Conservation (phyloP, 2,797 vertebrate genomes). For the Urophycis tenuis region DNA sequence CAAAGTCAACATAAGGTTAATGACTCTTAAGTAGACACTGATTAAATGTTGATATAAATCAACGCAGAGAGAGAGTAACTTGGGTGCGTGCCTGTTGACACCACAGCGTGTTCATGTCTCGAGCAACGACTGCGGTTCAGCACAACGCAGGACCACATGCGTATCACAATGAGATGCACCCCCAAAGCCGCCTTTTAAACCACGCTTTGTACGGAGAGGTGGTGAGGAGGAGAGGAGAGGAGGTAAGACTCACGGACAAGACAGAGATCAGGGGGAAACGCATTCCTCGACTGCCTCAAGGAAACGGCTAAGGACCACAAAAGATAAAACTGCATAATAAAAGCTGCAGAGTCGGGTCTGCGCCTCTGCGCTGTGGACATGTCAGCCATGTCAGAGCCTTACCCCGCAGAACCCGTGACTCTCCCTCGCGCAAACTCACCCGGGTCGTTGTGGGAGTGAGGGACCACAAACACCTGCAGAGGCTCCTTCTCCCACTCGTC, state of each 20-base stretch:
- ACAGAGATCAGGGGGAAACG: too few species aligned
- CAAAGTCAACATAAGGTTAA: not conserved
- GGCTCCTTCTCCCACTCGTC: constrained; percentile 84
- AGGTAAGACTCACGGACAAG: too few species aligned
- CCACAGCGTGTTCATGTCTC: not conserved
- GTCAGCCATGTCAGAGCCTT: too few species aligned
- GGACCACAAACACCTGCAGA: constrained; percentile 92
- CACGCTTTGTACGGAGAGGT: not conserved
- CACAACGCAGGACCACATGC: not conserved
- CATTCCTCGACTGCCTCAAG: too few species aligned
- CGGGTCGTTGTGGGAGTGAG: constrained; percentile 97
- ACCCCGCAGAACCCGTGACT: too few species aligned
- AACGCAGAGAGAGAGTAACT: not conserved
- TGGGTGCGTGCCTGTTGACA: not conserved
- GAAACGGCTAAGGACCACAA: too few species aligned
- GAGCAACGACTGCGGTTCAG: not conserved
- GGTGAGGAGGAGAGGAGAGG: too few species aligned
- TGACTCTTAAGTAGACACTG: not conserved
- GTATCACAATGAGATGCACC: not conserved
- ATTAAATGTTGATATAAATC: not conserved
- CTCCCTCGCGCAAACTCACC: constrained; percentile 55
- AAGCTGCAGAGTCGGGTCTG: too few species aligned
- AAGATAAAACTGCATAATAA: too few species aligned
- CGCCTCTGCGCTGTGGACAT: too few species aligned
- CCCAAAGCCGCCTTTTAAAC: not conserved